Percentiles rank a stretch among this genome's conserved stretches.
Evolutionary conservation across 2,113 vertebrate species (phyloP).

Genomic region (Epinephelus moara): DNA sequence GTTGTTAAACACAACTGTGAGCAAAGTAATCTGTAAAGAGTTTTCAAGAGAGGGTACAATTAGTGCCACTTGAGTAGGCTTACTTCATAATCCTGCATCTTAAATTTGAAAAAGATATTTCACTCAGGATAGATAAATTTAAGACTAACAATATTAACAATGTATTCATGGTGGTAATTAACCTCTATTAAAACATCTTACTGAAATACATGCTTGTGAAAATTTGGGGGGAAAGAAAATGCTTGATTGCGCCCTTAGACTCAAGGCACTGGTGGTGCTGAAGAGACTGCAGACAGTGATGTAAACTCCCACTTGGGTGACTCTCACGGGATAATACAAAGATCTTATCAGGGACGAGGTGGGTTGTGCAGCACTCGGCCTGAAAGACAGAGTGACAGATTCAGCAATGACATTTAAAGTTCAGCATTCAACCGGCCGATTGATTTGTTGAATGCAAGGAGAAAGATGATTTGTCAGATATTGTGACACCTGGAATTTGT

Average conservation of each 20-base stretch:
- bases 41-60: not conserved
- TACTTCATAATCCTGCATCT: not conserved
- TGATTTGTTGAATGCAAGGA: constrained; percentile 40
- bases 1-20: not conserved
- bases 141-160: not conserved
- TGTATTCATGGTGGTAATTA: not conserved
- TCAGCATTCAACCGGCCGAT: constrained; percentile 50
- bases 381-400: constrained; percentile 60
- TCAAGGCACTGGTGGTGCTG: not conserved
- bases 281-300: constrained; percentile 14
- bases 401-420: constrained; percentile 75
- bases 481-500: constrained; percentile 30
- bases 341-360: constrained; percentile 36
- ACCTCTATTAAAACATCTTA: not conserved
- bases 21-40: not conserved
- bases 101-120: not conserved
- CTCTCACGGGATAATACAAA: constrained; percentile 26
- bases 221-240: not conserved
- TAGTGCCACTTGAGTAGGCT: not conserved
- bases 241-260: not conserved
- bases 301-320: constrained; percentile 20
- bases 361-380: constrained; percentile 15
- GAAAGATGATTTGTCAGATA: constrained; percentile 48
- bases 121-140: not conserved
- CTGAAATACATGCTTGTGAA: not conserved